A percentile compares a stretch with the other conserved stretches of the same genome.
Evolutionary conservation across 2,113 vertebrate species (phyloP).

Genomic region (Alexandromys fortis): DNA sequence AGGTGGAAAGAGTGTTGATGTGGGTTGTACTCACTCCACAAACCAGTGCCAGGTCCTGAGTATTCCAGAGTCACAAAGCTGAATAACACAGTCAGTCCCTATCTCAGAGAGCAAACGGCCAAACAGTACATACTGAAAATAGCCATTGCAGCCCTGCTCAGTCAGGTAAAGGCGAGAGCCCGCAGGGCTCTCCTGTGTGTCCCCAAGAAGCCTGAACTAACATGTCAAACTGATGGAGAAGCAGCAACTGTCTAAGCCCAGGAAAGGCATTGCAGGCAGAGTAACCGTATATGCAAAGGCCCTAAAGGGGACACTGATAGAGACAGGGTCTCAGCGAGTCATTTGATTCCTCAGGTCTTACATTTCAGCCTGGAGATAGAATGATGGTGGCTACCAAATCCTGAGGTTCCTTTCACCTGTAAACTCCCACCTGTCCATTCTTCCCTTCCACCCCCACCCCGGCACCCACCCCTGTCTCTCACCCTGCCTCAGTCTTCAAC

Average conservation of each 20-base stretch:
- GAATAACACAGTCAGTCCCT: not conserved
- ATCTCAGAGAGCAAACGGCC: not conserved
- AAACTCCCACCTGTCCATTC: too few relatives aligned
- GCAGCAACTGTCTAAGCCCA: not conserved
- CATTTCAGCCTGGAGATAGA: not conserved
- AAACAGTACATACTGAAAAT: not conserved
- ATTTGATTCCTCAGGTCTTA: not conserved
- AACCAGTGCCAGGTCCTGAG: not conserved
- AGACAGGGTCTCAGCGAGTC: not conserved
- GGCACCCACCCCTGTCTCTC: too few relatives aligned
- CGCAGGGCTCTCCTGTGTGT: not conserved
- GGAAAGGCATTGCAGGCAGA: not conserved
- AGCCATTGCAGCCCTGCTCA: rapidly evolving
- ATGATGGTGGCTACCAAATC: not conserved
- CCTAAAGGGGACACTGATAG: not conserved
- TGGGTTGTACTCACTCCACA: not conserved
- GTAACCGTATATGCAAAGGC: not conserved
- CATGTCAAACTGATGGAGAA: not conserved
- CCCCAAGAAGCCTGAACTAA: not conserved
- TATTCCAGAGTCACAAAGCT: not conserved
- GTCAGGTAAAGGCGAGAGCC: rapidly evolving
- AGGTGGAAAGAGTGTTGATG: not conserved
- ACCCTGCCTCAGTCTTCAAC: too few relatives aligned
- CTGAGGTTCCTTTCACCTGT: not conserved
- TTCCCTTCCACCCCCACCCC: too few relatives aligned